Conservation (phyloP, 2,797 vertebrate species). For the Crypturellus tataupa region DNA sequence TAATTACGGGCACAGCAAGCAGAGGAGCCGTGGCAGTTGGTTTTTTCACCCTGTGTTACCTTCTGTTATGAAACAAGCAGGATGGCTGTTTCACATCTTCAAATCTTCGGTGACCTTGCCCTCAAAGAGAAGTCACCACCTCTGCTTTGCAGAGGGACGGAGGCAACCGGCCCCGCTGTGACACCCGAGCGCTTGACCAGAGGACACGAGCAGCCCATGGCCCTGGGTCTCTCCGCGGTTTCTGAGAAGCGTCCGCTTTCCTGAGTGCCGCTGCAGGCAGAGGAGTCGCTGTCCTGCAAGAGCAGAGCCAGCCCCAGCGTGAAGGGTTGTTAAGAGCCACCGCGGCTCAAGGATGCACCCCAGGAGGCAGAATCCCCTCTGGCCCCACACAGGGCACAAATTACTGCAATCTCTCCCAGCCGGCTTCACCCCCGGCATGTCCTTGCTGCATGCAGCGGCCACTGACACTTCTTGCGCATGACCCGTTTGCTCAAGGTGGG, state of each 20-base stretch:
- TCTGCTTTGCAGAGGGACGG: too few species aligned
- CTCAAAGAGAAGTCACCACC: too few species aligned
- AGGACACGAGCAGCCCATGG: too few species aligned
- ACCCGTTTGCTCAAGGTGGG: fast-evolving
- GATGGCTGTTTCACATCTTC: neutral
- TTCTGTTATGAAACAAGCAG: neutral
- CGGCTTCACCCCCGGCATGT: too few species aligned
- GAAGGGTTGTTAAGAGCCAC: fast-evolving
- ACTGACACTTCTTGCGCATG: neutral
- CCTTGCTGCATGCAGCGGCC: neutral
- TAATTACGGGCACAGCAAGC: neutral
- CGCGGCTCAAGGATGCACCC: fast-evolving
- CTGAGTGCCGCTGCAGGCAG: neutral
- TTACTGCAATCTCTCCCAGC: neutral
- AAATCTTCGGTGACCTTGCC: neutral
- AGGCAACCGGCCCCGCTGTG: too few species aligned
- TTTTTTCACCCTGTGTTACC: neutral
- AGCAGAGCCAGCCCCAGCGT: neutral
- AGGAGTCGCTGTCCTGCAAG: conserved; percentile 4
- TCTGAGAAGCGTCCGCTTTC: too few species aligned
- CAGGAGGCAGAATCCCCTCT: fast-evolving
- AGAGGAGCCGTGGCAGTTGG: neutral
- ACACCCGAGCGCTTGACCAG: too few species aligned
- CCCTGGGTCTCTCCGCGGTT: too few species aligned
- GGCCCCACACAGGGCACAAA: fast-evolving